These are phyloP conservation scores for Aleadryas rufinucha DNA, from an alignment of 2,113 vertebrate species.

Conservation along the genomic window DNA sequence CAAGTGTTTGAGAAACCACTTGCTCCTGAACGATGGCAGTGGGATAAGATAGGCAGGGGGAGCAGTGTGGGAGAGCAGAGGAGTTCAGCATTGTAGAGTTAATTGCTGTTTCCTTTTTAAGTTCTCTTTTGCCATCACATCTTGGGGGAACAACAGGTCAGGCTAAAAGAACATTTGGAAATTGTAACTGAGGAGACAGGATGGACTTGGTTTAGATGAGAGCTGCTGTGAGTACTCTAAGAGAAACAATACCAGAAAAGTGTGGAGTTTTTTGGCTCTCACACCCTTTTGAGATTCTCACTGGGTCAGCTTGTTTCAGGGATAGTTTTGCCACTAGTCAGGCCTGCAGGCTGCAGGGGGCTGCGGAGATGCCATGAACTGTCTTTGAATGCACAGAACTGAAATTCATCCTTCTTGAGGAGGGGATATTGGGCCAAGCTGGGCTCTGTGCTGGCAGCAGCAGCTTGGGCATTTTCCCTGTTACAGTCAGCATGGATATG, in stretches of 20 bases:
- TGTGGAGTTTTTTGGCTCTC: not conserved
- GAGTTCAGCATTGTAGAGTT: not conserved
- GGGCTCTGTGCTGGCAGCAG: not conserved
- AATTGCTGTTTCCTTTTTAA: not conserved
- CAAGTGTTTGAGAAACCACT: not conserved
- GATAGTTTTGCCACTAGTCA: not conserved
- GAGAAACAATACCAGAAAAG: not conserved
- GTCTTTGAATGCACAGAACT: not conserved
- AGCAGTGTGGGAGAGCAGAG: not conserved
- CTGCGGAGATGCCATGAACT: not conserved
- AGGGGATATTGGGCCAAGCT: not conserved
- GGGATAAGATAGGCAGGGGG: not conserved
- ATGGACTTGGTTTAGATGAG: not conserved
- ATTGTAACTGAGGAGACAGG: not conserved
- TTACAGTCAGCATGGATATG: not conserved
- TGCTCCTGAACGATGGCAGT: not conserved
- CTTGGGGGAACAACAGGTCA: not conserved
- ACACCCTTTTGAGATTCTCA: not conserved
- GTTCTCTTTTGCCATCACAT: not conserved
- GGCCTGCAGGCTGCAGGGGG: not conserved
- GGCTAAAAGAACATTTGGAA: not conserved
- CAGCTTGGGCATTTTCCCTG: not conserved
- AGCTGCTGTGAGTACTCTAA: not conserved
- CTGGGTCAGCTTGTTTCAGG: not conserved
- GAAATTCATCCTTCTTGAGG: not conserved